phyloP scores from a whole-genome alignment of 2,113 vertebrate species.

The Eclectus roratus region DNA sequence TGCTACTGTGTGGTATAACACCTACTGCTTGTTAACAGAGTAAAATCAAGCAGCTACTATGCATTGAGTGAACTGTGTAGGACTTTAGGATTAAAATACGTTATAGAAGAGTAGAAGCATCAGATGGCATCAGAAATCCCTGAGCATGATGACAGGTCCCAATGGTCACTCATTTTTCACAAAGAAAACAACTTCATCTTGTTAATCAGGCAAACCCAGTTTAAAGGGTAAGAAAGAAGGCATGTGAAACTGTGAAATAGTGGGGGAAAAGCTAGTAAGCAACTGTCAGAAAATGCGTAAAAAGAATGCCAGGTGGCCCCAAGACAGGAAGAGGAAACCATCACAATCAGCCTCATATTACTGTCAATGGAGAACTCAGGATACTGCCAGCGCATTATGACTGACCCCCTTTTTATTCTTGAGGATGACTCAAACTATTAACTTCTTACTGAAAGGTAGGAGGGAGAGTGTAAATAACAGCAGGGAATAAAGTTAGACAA shows the following conservation, averaged over 20 bases:
- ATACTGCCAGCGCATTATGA: not conserved
- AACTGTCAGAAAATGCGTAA: not conserved
- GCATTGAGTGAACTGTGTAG: not conserved
- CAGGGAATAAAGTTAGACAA: not conserved
- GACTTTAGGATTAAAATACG: not conserved
- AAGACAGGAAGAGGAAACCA: not conserved
- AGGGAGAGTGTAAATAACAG: not conserved
- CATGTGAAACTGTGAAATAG: not conserved
- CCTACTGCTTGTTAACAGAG: not conserved
- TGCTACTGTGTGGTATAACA: not conserved
- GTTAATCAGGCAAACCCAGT: not conserved
- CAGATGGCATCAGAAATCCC: not conserved
- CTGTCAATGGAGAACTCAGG: fast-evolving
- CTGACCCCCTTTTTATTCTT: not conserved
- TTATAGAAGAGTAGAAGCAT: not conserved
- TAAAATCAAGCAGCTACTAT: not conserved
- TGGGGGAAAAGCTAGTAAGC: not conserved
- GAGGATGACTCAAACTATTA: not conserved
- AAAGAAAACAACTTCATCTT: not conserved
- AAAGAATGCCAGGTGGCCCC: not conserved
- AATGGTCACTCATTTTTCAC: not conserved
- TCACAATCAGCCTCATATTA: not conserved
- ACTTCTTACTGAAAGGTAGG: fast-evolving
- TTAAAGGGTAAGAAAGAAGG: not conserved
- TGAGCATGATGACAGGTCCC: not conserved